Conservation (phyloP, 2,797 vertebrate genomes). For the Melanotaenia parkinsoni region DNA sequence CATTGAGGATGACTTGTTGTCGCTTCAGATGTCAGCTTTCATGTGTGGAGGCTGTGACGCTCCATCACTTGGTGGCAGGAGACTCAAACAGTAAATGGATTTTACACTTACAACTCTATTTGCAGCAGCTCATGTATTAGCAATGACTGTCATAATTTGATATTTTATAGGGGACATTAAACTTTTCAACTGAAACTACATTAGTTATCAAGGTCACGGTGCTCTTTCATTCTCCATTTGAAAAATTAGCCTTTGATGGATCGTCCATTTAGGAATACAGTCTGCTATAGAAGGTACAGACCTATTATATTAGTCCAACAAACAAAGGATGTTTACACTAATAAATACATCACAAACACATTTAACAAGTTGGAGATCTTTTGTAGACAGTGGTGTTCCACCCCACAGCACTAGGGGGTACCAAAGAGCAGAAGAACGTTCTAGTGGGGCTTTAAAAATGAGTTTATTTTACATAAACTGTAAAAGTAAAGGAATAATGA, state of each 20-base stretch:
- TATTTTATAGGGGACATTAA: constrained; percentile 45
- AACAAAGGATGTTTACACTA: background rate
- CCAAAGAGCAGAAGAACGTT: too few species aligned
- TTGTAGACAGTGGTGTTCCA: too few species aligned
- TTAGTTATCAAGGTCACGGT: constrained; percentile 54
- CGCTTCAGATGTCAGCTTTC: constrained; percentile 41
- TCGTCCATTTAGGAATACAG: background rate
- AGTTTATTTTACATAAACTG: too few species aligned
- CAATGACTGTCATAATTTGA: constrained; percentile 54
- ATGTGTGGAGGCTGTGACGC: constrained; percentile 36
- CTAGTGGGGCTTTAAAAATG: too few species aligned
- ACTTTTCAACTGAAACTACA: constrained; percentile 50
- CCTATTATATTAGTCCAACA: background rate
- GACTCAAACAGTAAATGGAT: constrained; percentile 46
- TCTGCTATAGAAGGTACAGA: background rate
- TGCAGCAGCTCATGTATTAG: constrained; percentile 47
- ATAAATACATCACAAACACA: background rate
- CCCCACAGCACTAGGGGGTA: too few species aligned
- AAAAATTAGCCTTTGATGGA: constrained; percentile 8
- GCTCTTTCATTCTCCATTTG: constrained; percentile 40
- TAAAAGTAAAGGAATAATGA: too few species aligned
- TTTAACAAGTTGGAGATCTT: background rate
- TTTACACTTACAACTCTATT: constrained; percentile 55
- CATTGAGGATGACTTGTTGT: constrained; percentile 39
- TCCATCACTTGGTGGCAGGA: constrained; percentile 38